Evolutionary conservation across 2,888 invertebrate genomes (phyloP).

Genomic region (Hydropsyche betteni): DNA sequence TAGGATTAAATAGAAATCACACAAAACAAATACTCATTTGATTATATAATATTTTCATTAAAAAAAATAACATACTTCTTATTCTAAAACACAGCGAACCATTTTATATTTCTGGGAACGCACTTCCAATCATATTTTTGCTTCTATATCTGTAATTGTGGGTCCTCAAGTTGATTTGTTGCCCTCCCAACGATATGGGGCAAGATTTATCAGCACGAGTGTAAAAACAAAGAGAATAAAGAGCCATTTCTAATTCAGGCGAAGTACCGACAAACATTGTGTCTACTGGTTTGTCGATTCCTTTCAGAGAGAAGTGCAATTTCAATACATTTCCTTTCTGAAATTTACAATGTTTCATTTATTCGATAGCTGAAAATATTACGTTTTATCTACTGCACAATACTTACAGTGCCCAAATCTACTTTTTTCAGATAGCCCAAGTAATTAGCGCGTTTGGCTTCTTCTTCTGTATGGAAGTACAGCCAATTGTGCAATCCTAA

Average conservation of each 20-base stretch:
- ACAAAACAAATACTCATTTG: too few relatives aligned
- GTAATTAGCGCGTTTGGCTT: conserved; percentile 75
- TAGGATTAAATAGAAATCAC: too few relatives aligned
- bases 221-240: conserved; percentile 88
- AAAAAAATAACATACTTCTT: too few relatives aligned
- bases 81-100: too few relatives aligned
- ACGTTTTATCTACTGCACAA: background rate
- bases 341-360: conserved; percentile 54
- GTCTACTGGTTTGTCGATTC: conserved; percentile 79
- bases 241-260: conserved; percentile 89
- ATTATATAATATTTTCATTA: too few relatives aligned
- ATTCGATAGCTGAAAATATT: background rate
- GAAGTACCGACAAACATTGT: conserved; percentile 85
- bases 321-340: conserved; percentile 83
- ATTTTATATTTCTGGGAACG: conserved; percentile 78
- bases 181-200: conserved; percentile 76
- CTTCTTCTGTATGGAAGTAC: conserved; percentile 82
- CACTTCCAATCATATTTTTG: conserved; percentile 81
- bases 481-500: conserved; percentile 92
- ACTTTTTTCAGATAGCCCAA: conserved; percentile 79
- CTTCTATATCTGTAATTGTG: conserved; percentile 79
- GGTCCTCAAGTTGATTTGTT: conserved; percentile 77
- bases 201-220: conserved; percentile 79
- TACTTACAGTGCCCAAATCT: conserved; percentile 76
- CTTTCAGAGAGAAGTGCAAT: conserved; percentile 75